phyloP scores from a whole-genome alignment of 2,888 invertebrate species.

The Didymodactylos carnosus region DNA sequence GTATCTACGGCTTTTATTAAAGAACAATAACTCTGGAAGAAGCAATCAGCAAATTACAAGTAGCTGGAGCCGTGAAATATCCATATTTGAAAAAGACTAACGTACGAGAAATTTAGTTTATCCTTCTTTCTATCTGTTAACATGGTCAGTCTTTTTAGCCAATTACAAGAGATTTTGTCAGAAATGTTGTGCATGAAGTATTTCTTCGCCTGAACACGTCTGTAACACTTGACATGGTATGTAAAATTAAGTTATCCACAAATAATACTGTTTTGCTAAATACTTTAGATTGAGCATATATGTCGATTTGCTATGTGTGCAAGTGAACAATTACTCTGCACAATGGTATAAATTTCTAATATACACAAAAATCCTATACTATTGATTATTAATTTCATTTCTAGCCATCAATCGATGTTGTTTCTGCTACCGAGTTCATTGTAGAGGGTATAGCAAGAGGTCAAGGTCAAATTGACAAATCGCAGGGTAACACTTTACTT shows the following conservation, averaged over 20 bases:
- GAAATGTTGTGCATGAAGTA: not conserved
- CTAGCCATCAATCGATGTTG: not conserved
- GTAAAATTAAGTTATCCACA: no score
- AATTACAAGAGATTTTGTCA: not conserved
- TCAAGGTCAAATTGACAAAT: not conserved
- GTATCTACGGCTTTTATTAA: no score
- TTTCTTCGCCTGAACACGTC: not conserved
- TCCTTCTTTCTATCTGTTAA: not conserved
- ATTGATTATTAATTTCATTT: not conserved
- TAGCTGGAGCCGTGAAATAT: not conserved
- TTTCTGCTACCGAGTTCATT: not conserved
- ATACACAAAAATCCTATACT: not conserved
- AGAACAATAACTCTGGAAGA: not conserved
- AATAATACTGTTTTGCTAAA: not conserved
- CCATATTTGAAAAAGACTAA: not conserved
- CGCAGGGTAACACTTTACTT: not conserved
- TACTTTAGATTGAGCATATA: not conserved
- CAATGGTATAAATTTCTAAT: not conserved
- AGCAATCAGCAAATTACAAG: not conserved
- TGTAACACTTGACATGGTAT: not conserved
- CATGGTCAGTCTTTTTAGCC: not conserved
- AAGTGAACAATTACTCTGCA: not conserved
- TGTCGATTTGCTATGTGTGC: not conserved
- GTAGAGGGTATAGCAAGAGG: not conserved
- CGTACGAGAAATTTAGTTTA: not conserved